Base-by-base conservation (phyloP, 1,140 invertebrate species). In the Rhysida immarginata region DNA sequence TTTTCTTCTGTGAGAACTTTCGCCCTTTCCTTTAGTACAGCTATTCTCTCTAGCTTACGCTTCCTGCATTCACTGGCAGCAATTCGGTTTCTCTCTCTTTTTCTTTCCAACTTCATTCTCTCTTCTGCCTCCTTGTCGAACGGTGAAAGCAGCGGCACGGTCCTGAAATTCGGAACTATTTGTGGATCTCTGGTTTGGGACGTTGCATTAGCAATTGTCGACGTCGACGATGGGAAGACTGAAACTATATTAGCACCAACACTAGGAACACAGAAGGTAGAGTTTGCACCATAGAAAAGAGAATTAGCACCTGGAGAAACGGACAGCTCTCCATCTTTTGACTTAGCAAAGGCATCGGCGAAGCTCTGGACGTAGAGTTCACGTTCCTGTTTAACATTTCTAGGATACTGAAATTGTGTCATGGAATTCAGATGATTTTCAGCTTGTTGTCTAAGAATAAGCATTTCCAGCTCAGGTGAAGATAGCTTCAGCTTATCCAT, bases 41-140 rank as follows among this genome's bases (percentile, higher is more conserved):
- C 84, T 59, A 99, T 99, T 46, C 91, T 78, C 69, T 98, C 94
- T 21, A 96, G 75, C 71, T 99, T 99, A 53, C 93, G 78, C 60
- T 85, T 83, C 55, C 95, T 77, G 69, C 95, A 99, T 66, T 97
- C 97, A 27, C 90, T 90, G 0, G 95, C 95, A 3, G 95, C 95
- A 18, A 97, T 79, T 55, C 95, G 78, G 72, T 99, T 98, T 54
- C 95, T 78, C 61, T 93, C 87, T 24, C 94, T 69, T 70, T 99
- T 99, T 20, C 94, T 77, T 68, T 98, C 95, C 26, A 97, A 68
- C 69, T 98, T 98, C 60, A 96, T 92, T 62, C 80, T 80, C 69
- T 97, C 94, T 68, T 98, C 93, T 35, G 79, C 80, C 67, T 91
- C 91, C 92, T 97, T 95, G 70, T 97, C 84, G 53, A 97, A 95